Evolutionary conservation across 2,113 vertebrate species (phyloP), one percentile per base, ranked within the genome.

Genomic region (Halichoerus grypus): DNA sequence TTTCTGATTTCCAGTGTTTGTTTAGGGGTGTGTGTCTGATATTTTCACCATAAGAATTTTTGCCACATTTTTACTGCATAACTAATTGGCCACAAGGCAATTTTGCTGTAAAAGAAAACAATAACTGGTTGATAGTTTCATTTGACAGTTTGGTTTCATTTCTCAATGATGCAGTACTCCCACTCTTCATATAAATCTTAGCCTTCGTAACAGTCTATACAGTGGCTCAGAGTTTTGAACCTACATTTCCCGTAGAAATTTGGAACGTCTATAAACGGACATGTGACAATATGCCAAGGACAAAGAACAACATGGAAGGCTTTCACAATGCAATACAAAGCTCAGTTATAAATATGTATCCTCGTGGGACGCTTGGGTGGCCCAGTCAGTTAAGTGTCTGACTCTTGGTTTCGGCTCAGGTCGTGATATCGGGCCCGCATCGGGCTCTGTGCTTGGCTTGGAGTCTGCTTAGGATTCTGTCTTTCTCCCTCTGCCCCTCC

Each of bases 1-100:
- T 65, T 95, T 95, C 95, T 86, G 59, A 93, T 88, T 85, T 63
- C 46, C 53, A 85, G 36, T 31, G 18, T 61, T 24, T 90, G 22
- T 77, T 89, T 85, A 69, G 24, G 49, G 46, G 16, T 26, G 22
- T 4, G 11, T 83, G 24, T 31, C 4, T 18, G n/a, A 33, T 79
- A 79, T 51, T 79, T 79, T n/a, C 18, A 79, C 49, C 49, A 53
- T 79, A 53, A 79, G 49, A 28, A 79, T 21, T 79, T 79, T 24
- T 79, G 76, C 76, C 31, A 79, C n/a, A 21, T 79, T 51, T 76
- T 79, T 51, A 33, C 28, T 21, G 49, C 49, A 12, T 53, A 79
- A 79, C 31, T 79, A 79, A 33, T 13, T 53, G 49, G 76, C 16
- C 76, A 53, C 53, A 79, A 33, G 49, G 31, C 76, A 79, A 53